phyloP scores from a whole-genome alignment of 2,797 vertebrate species.

The Dendrocincla fuliginosa region DNA sequence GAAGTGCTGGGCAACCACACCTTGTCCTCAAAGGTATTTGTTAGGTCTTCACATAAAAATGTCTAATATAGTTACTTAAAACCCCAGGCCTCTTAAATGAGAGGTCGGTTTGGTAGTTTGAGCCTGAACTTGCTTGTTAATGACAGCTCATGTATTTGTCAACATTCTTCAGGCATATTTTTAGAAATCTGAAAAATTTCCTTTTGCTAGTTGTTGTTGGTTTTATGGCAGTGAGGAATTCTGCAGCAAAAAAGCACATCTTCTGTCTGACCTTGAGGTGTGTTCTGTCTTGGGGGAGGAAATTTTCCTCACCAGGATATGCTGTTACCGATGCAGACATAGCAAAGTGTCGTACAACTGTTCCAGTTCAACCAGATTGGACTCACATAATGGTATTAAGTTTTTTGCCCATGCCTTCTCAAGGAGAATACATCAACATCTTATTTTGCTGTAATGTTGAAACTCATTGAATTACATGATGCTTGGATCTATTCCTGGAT shows the following conservation, averaged over 20 bases:
- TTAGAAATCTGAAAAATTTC: background rate
- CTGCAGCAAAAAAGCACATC: background rate
- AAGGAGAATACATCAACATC: background rate
- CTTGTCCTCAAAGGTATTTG: constrained; percentile 1
- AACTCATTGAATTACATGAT: constrained; percentile 22
- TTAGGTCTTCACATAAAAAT: constrained; percentile 14
- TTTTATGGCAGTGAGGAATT: background rate
- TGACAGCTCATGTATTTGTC: background rate
- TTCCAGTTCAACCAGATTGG: constrained; percentile 27
- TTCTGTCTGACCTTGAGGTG: background rate
- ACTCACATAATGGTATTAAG: constrained; percentile 17
- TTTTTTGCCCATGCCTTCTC: background rate
- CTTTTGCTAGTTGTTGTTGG: background rate
- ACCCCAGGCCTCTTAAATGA: background rate
- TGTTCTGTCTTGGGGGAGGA: background rate
- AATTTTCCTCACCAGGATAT: background rate
- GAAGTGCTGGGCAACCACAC: constrained; percentile 2
- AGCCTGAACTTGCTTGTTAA: background rate
- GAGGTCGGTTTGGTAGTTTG: background rate
- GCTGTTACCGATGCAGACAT: background rate
- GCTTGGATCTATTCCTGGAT: constrained; percentile 1
- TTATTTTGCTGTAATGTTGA: constrained; percentile 1
- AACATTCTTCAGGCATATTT: background rate
- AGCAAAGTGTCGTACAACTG: background rate
- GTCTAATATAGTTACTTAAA: background rate